These are phyloP conservation scores for Delia radicum DNA, from an alignment of 1,140 invertebrate species.

Conservation along the genomic window DNA sequence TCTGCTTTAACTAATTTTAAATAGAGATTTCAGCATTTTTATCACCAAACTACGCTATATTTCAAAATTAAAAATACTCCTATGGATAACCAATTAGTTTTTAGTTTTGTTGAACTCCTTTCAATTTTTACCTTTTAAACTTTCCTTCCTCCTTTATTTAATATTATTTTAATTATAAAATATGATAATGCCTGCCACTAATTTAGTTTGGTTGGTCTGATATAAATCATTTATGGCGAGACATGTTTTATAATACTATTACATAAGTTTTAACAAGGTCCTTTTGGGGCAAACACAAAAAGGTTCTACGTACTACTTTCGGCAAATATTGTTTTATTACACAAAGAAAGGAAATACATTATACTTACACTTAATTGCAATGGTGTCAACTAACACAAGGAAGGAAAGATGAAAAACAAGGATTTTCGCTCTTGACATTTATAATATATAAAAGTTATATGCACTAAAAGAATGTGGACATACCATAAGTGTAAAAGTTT, in stretches of 20 bases:
- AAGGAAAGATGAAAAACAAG: neutral
- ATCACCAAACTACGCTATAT: too few relatives aligned
- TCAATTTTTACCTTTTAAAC: too few relatives aligned
- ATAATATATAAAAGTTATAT: conserved; percentile 7
- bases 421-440: conserved; percentile 7
- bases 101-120: too few relatives aligned
- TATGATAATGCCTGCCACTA: conserved; percentile 43
- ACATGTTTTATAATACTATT: conserved; percentile 10
- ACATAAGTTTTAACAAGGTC: neutral
- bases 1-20: too few relatives aligned
- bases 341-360: neutral
- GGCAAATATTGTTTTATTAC: neutral
- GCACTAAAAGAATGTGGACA: too few relatives aligned
- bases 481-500: too few relatives aligned
- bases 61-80: too few relatives aligned
- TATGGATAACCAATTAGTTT: too few relatives aligned
- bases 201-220: conserved; percentile 40
- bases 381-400: neutral
- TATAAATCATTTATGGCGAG: conserved; percentile 54
- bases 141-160: too few relatives aligned
- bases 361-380: neutral
- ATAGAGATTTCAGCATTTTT: too few relatives aligned
- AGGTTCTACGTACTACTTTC: neutral
- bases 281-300: neutral
- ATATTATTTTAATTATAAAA: neutral